phyloP scores from a whole-genome alignment of 23 tunicate genomes.

The Clavelina lepadiformis region DNA sequence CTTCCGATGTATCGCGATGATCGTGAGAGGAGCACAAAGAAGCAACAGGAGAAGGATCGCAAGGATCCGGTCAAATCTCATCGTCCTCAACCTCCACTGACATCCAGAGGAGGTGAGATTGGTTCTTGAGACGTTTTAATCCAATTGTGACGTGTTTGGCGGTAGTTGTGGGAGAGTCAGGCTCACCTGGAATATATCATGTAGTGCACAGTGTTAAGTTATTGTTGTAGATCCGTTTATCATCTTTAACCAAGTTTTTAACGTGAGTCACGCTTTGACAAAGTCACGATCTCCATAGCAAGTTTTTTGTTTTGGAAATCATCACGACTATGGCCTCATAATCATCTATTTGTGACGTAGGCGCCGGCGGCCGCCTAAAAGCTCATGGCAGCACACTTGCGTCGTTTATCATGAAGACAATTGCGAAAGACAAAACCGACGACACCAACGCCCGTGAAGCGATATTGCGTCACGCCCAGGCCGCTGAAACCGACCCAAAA shows the following conservation, averaged over 20 bases:
- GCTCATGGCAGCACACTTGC: slow-evolving; percentile 95
- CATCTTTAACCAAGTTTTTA: no score
- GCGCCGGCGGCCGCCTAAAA: slow-evolving; percentile 88
- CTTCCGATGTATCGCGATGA: slow-evolving; percentile 89
- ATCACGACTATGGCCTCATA: no score
- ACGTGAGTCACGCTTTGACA: no score
- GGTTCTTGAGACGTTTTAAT: not conserved
- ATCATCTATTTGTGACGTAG: no score
- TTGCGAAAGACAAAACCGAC: slow-evolving; percentile 84
- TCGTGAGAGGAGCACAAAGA: slow-evolving; percentile 79
- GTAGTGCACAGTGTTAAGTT: no score
- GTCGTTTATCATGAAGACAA: slow-evolving; percentile 86
- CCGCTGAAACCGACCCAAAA: slow-evolving; percentile 63
- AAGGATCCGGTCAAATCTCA: slow-evolving; percentile 92
- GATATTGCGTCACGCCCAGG: slow-evolving; percentile 76
- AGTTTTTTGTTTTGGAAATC: no score
- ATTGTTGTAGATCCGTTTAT: no score
- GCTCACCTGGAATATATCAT: no score
- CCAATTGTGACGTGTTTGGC: no score
- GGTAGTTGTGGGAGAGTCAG: no score
- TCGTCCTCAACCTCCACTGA: slow-evolving; percentile 77
- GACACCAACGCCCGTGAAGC: slow-evolving; percentile 88
- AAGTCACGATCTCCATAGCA: no score
- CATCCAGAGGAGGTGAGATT: slow-evolving; percentile 52
- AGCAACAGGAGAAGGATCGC: slow-evolving; percentile 87